Percentiles rank a stretch among this genome's conserved stretches.
These are phyloP conservation scores for Rana temporaria DNA, from an alignment of 2,113 vertebrate genomes.

Conservation along the genomic window DNA sequence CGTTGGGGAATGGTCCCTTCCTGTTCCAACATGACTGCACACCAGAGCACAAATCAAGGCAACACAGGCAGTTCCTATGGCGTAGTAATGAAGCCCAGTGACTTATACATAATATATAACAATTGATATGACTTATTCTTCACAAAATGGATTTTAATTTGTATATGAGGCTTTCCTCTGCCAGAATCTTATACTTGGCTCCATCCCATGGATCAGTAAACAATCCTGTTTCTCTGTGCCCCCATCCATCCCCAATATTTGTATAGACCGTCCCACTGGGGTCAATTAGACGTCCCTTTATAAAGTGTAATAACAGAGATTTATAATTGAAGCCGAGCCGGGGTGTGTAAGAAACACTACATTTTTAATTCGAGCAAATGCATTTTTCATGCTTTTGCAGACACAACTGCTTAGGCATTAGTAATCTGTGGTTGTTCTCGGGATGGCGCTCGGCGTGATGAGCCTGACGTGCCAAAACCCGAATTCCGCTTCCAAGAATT, in stretches of 20 bases:
- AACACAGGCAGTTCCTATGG: too few species aligned
- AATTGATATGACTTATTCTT: too few species aligned
- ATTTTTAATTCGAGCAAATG: slow-evolving; percentile 18
- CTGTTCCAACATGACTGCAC: too few species aligned
- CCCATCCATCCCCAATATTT: slow-evolving; percentile 1
- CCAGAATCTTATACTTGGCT: not conserved
- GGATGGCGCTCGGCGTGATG: not conserved
- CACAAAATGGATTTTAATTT: not conserved
- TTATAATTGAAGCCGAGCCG: slow-evolving; percentile 15
- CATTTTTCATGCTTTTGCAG: slow-evolving; percentile 42
- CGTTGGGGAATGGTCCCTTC: too few species aligned
- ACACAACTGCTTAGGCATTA: not conserved
- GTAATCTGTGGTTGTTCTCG: not conserved
- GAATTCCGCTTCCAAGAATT: not conserved
- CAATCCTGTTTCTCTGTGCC: not conserved
- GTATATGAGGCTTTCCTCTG: not conserved
- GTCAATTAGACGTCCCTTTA: slow-evolving; percentile 23
- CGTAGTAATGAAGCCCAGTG: too few species aligned
- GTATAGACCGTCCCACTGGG: slow-evolving; percentile 7
- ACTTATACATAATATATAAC: too few species aligned
- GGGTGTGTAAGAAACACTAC: not conserved
- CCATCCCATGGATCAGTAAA: not conserved
- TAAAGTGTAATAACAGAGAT: slow-evolving; percentile 28
- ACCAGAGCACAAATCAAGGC: too few species aligned
- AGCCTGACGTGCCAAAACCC: not conserved